Base-by-base conservation (phyloP, 2,888 invertebrate species). In the Sipha maydis region DNA sequence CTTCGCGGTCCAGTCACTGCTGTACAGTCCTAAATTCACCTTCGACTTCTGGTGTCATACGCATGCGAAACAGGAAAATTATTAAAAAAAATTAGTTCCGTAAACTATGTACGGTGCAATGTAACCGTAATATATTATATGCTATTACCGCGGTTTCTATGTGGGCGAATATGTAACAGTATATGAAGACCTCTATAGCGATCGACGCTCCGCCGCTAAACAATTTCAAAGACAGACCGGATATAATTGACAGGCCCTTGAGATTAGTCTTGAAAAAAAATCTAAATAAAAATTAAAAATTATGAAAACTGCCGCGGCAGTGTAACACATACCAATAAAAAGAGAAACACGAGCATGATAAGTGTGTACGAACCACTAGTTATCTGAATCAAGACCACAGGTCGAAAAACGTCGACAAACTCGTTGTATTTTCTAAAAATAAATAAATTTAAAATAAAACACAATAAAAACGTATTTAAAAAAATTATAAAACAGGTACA, bases 1-100 rank as follows among this genome's bases (percentile, higher is more conserved):
- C 77, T 54, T 77, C 31, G 48, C 85, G 2, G 85, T 85, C 85
- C 85, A 85, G 69, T 85, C 54, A n/a, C 78, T 69, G n/a, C n/a
- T 69, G 34, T 85, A 85, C 9, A 85, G n/a, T 78, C 48, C 85
- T 11, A 78, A 67, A 34, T 85, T 69, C n/a, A 85, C 31, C 14
- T 3, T 7, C 0, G 69, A 34, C n/a, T 78, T 85, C 85, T 85
- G 67, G n/a, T 31, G n/a, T 56, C 17, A 48, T 48, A 14, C 48
- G 14, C 14, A 48, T 14, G 48, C 48, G 14, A 14, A 48, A 48
- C 11, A 14, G 48, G 48, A 1, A 48, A 48, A 11, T 11, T 8
- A 48, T 48, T 48, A 48, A 48, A 48, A 11, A 48, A 48, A 48
- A 48, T 1, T 14, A 14, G 48, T 48, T 48, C 48, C 8, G 2